Conservation (phyloP, 2,888 invertebrate species). For the Sipha maydis region DNA sequence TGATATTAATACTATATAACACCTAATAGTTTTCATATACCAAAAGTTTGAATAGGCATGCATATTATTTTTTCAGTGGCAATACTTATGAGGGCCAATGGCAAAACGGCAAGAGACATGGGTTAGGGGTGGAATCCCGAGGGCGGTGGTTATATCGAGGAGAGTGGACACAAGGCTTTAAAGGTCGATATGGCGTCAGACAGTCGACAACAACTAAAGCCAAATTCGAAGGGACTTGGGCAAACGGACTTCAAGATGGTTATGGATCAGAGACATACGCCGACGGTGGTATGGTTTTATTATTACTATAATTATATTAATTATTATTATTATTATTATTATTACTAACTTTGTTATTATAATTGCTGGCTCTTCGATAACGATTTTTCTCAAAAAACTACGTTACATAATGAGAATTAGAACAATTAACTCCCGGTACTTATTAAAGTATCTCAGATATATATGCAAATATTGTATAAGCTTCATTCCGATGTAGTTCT, state of each 20-base stretch:
- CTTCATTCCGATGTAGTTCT: no score
- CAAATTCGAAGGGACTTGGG: constrained; percentile 98
- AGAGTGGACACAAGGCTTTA: constrained; percentile 98
- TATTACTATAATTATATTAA: neutral
- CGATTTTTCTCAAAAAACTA: no score
- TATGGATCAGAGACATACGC: constrained; percentile 99
- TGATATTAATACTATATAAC: no score
- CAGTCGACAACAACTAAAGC: constrained; percentile 95
- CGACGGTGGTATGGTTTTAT: constrained; percentile 86
- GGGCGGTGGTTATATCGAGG: constrained; percentile 98
- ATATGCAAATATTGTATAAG: no score
- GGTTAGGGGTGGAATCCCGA: constrained; percentile 95
- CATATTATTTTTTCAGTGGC: constrained; percentile 73
- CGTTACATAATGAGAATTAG: no score
- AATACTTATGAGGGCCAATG: constrained; percentile 98
- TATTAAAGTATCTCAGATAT: no score
- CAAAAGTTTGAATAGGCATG: neutral
- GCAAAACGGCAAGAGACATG: constrained; percentile 99
- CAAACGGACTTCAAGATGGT: constrained; percentile 97
- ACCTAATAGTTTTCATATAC: neutral
- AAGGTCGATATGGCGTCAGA: constrained; percentile 97
- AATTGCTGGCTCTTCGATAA: no score
- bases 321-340: neutral
- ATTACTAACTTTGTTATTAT: neutral
- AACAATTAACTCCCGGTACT: no score